Base-by-base conservation (phyloP, 1,140 invertebrate species). In the Caenorhabditis latens region DNA sequence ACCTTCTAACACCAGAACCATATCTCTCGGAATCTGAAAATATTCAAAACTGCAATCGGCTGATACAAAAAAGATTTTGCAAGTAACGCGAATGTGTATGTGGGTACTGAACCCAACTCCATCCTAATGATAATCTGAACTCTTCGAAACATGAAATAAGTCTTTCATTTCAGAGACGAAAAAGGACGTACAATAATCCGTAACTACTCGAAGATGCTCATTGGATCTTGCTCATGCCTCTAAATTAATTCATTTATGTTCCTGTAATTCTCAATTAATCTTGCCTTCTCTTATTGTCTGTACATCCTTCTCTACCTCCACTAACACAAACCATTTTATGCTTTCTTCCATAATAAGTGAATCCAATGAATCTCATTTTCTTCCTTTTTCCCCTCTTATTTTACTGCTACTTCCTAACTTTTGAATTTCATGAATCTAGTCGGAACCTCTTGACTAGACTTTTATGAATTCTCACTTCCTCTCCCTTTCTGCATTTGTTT, bases 181-280 rank as follows among this genome's bases (percentile, higher is more conserved):
- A 53, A 71, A 16, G 84, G 84, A 32, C 84, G 84, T 61, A 55
- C 67, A 32, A 32, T 67, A 46, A 85, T 85, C 84, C 53, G 58
- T 13, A 85, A 85, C 65, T 85, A 71, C 84, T 67, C 84, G 24
- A 53, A 67, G 42, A 85, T 85, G 84, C 63, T 85, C 43, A 67
- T 85, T 24, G 84, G 67, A n/a, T 85, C 84, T 4, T 85, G 84
- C 24, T 65, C 84, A 43, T 85, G 84, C 40, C 48, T 85, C 4
- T 85, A 85, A 75, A 43, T 83, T 55, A 19, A 53, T 53, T 63
- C 9, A 16, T 21, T 32, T 5, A n/a, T 24, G 53, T 21, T 21
- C 16, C 53, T 55, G 6, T 58, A 21, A 16, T 14, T 19, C 16
- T 57, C 19, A 21, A 14, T 9, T 43, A 65, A 21, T 50, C 61